Evolutionary conservation across 2,113 vertebrate genomes (phyloP).

Genomic region (Emydocephalus ijimae): DNA sequence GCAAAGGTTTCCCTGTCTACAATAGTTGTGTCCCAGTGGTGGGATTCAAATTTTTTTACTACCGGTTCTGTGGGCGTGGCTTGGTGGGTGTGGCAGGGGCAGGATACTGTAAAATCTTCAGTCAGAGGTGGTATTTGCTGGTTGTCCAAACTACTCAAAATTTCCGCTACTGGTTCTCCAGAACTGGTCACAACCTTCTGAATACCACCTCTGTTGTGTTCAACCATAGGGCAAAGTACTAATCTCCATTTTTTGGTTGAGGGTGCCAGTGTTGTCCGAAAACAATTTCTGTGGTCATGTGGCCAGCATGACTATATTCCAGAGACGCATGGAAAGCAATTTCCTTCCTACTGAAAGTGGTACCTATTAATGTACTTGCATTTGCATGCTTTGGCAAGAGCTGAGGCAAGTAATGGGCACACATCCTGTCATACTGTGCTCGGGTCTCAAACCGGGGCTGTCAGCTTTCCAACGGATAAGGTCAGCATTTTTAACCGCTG

Average conservation of each 20-base stretch:
- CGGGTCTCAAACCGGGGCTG: background rate
- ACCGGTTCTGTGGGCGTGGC: too few relatives aligned
- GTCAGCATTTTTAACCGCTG: background rate
- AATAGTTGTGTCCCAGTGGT: background rate
- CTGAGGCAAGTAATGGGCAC: background rate
- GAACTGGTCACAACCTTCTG: too few relatives aligned
- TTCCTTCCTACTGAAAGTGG: background rate
- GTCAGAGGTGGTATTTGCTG: too few relatives aligned
- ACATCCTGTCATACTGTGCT: background rate
- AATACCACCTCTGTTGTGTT: too few relatives aligned
- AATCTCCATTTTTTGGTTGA: background rate
- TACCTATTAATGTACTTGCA: background rate
- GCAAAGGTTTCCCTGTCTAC: background rate
- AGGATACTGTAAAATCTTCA: too few relatives aligned
- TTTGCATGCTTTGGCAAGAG: background rate
- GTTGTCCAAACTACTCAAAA: too few relatives aligned
- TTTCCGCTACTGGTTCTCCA: too few relatives aligned
- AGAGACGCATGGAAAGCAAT: background rate
- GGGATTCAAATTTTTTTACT: too few relatives aligned
- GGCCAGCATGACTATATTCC: background rate
- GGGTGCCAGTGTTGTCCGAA: background rate
- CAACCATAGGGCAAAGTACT: background rate
- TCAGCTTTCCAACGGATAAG: background rate
- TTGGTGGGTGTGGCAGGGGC: too few relatives aligned
- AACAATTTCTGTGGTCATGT: background rate